Conservation (phyloP, 2,113 vertebrate genomes). For the Cololabis saira region DNA sequence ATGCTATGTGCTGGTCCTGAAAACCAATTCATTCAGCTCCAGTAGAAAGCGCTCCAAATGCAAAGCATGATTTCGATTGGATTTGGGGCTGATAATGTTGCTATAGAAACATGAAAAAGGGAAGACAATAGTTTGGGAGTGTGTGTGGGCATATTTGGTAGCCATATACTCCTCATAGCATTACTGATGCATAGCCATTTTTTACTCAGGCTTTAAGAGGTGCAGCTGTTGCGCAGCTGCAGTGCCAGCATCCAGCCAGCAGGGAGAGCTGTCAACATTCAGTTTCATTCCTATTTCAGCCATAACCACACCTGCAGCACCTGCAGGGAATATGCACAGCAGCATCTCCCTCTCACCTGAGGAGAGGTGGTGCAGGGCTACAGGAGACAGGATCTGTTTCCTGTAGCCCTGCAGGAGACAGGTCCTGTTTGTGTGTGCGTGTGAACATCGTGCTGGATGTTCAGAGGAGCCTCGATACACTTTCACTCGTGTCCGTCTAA, state of each 20-base stretch:
- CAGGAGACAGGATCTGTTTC: slow-evolving; percentile 31
- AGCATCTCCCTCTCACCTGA: slow-evolving; percentile 36
- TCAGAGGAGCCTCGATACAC: slow-evolving; percentile 10
- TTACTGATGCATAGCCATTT: slow-evolving; percentile 63
- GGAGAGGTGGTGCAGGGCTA: slow-evolving; percentile 48
- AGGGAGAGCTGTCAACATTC: slow-evolving; percentile 66
- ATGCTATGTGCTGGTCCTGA: background rate
- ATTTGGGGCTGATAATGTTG: slow-evolving; percentile 32
- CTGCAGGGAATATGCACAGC: slow-evolving; percentile 69
- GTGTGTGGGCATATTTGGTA: slow-evolving; percentile 13
- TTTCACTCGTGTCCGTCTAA: background rate
- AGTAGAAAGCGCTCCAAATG: slow-evolving; percentile 31
- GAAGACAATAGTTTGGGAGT: background rate
- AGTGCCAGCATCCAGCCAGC: slow-evolving; percentile 65
- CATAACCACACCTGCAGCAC: slow-evolving; percentile 68
- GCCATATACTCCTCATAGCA: slow-evolving; percentile 55
- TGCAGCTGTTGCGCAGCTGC: slow-evolving; percentile 57
- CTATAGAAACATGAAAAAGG: slow-evolving; percentile 14
- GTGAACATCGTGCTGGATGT: slow-evolving; percentile 1
- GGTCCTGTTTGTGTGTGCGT: background rate
- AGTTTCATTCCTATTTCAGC: slow-evolving; percentile 47
- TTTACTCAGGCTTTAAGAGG: slow-evolving; percentile 73
- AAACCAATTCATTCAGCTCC: slow-evolving; percentile 4
- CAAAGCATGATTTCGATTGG: slow-evolving; percentile 39
- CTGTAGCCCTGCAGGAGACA: too few species aligned